Base-by-base conservation (phyloP, 2,797 vertebrate genomes). In the Anguilla pacifica region DNA sequence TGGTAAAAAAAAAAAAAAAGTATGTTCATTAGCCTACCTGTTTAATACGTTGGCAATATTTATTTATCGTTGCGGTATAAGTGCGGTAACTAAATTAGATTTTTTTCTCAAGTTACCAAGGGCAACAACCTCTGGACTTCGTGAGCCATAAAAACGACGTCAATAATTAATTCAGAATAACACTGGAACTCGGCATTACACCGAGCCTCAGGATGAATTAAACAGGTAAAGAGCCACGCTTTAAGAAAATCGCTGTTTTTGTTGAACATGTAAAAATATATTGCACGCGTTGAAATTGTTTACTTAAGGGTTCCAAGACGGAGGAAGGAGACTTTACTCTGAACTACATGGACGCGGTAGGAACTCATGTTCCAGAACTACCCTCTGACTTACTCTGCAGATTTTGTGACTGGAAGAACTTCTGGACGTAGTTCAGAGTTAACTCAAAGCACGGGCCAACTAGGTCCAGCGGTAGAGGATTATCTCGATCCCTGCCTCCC, bases 101-200 rank as follows among this genome's bases (percentile, higher is more conserved):
- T 74, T 77, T 57, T n/a, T 61, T 39, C 51, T 35, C 72, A 28
- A 19, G 86, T 87, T 83, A 87, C 79, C 77, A 81, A 83, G 28
- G 82, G 86, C 72, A 81, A 89, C 86, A 83, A 87, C 83, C 86
- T 57, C 84, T 89, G 86, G 88, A 89, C 88, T 88, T 79, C 74
- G 49, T 49, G 77, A 83, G 83, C 72, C 72, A 83, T 89, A 67
- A 89, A 87, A 85, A 85, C 55, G 84, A 85, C 35, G 86, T 89
- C 72, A 89, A 89, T 89, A 67, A 89, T 89, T 89, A 87, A 89
- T 89, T 85, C 83, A 81, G 83, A 87, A 64, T 77, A 28, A 39
- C 13, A 61, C 49, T 39, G 46, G 13, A 87, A 87, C 59, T 85
- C 55, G 15, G 10, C 57, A 57, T 84, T 17, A 59, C 53, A 19